These are phyloP conservation scores for Notamacropus eugenii DNA, from an alignment of 2,797 vertebrate species.

Conservation along the genomic window DNA sequence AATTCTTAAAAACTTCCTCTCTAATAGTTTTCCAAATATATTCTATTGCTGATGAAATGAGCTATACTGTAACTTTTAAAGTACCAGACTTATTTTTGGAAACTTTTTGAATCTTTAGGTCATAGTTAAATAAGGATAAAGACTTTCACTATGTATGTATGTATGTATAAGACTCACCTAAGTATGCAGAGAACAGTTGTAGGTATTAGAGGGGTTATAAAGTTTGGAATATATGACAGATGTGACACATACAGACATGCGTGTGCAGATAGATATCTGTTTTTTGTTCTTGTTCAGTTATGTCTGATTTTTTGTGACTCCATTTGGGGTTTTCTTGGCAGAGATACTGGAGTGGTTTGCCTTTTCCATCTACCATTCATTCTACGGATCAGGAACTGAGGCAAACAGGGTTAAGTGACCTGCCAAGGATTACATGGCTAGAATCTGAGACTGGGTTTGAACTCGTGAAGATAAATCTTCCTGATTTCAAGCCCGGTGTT, in stretches of 20 bases:
- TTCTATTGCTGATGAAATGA: conserved; percentile 1
- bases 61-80: not conserved
- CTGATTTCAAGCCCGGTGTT: not conserved
- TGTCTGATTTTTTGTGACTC: not conserved
- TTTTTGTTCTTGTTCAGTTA: not conserved
- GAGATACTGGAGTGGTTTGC: not conserved
- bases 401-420: not conserved
- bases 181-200: not conserved
- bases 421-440: not conserved
- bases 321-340: not conserved
- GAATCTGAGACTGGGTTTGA: not conserved
- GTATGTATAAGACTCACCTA: no score
- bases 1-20: conserved; percentile 21
- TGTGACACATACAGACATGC: not conserved
- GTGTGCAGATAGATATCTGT: not conserved
- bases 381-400: not conserved
- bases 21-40: conserved; percentile 38
- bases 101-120: not conserved
- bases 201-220: not conserved
- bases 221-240: not conserved
- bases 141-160: no score
- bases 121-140: not conserved
- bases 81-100: conserved; percentile 29
- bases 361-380: not conserved
- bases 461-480: not conserved